Evolutionary conservation across 2,888 invertebrate species (phyloP).

Genomic region (Dione vanillae): DNA sequence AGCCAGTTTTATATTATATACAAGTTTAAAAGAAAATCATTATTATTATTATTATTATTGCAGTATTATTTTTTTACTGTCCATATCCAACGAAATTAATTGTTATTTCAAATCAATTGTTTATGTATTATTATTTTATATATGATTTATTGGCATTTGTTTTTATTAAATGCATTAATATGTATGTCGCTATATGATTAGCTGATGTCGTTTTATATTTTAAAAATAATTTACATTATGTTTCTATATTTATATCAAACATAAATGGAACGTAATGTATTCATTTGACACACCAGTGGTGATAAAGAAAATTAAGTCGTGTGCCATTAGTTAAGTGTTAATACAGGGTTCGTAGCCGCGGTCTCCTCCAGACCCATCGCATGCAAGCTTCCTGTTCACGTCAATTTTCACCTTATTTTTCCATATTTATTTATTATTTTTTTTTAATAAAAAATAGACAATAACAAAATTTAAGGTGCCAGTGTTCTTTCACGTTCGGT

Average conservation of each 20-base stretch:
- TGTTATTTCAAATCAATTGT: too few relatives aligned
- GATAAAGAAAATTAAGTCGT: constrained; percentile 52
- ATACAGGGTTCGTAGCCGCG: constrained; percentile 54
- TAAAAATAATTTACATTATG: background rate
- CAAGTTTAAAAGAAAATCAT: background rate
- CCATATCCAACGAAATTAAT: background rate
- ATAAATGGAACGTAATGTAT: constrained; percentile 24
- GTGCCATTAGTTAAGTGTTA: constrained; percentile 61
- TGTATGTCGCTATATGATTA: too few relatives aligned
- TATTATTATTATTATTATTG: constrained; percentile 52
- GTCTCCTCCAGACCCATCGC: constrained; percentile 36
- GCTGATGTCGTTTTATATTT: too few relatives aligned
- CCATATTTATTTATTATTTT: constrained; percentile 35
- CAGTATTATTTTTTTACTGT: constrained; percentile 64
- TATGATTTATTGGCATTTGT: background rate
- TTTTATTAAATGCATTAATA: background rate
- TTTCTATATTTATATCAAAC: constrained; percentile 4
- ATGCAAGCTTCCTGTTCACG: constrained; percentile 35
- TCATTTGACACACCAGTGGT: constrained; percentile 41
- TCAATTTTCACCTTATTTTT: constrained; percentile 33
- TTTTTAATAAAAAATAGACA: constrained; percentile 54
- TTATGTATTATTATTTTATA: constrained; percentile 15
- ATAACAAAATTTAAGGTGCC: constrained; percentile 67
- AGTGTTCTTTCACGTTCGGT: constrained; percentile 63
- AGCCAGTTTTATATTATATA: background rate